Evolutionary conservation across 2,113 vertebrate genomes (phyloP), one percentile per base, ranked within the genome.

Genomic region (Alexandromys fortis): DNA sequence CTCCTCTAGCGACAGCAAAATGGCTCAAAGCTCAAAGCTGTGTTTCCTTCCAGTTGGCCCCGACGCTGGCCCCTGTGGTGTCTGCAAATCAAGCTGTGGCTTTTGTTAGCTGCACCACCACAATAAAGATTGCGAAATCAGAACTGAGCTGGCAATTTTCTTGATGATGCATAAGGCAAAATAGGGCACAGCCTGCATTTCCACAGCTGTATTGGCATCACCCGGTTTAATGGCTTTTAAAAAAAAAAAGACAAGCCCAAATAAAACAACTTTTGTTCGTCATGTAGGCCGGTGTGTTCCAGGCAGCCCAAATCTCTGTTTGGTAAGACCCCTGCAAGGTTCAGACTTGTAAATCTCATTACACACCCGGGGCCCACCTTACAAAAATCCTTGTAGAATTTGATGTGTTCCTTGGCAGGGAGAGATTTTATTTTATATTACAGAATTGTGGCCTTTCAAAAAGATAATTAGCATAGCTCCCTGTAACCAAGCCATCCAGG

Each of bases 121-220:
- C 94, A 97, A 75, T 94, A 81, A 94, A 96, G 92, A 97, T 85
- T 96, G 96, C 95, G 91, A 94, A 96, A 96, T 96, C 90, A 97
- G 75, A 96, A 95, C 68, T 94, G 89, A 96, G 75, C 95, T 96
- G 93, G 96, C 94, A 92, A 92, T 97, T 96, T 98, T 97, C 94
- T 96, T 96, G 96, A 96, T 97, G 89, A 96, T 95, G 82, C 91
- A 82, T 90, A 88, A 97, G 86, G 95, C 91, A 95, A 97, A 97
- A 96, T 96, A 97, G 96, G 96, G 75, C 95, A 95, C 83, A 96
- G 91, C 89, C 89, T 95, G 89, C 28, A 1, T 96, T 97, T 95
- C 75, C 89, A 88, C 83, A 95, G 95, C 95, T 97, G 79, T 95
- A 91, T 68, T 97, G 97, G 92, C 96, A 96, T 96, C 24, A 1